Base-by-base conservation (phyloP, 2,113 vertebrate genomes). In the Notiomystis cincta region DNA sequence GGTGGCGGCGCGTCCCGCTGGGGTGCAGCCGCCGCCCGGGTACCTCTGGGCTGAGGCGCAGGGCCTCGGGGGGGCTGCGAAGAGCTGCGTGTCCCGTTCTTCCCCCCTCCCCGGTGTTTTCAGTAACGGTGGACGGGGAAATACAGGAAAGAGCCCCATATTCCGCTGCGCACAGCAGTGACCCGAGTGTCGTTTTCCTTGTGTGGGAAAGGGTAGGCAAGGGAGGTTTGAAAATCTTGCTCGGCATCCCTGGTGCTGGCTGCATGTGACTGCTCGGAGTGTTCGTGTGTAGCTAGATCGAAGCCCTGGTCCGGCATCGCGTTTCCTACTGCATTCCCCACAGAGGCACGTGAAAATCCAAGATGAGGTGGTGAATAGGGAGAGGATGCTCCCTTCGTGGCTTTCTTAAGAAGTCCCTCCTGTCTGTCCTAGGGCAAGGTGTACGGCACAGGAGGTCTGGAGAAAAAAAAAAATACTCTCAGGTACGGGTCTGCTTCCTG, bases 101-200 rank as follows among this genome's bases (percentile, higher is more conserved):
- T 24, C 4, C 37, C 7, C 1, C 4, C 1, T 17, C 1, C 2
- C 2, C 15, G 19, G 16, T 4, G 51, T 11, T 53, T 35, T 44
- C 40, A 12, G 0, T 47, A 30, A 3, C 2, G 6, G 31, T 1
- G 2, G 21, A 11, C 23, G 24, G 7, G 7, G 14, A 4, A 23
- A 15, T 38, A 27, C 15, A 71, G 15, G 72, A 42, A 10, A 7
- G 24, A 42, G 7, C 11, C 4, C n/a, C 16, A 6, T 1, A 21
- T 42, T 47, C 17, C 3, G 7, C 22, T 58, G 10, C 17, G 3
- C 30, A 4, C n/a, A 3, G 38, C 27, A 35, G 0, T 3, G 48
- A 25, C 8, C 11, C 1, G 10, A 2, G 17, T 30, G 40, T 4
- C 1, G 6, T 51, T 10, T 51, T 40, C 8, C 28, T 79, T 5